Conservation (phyloP, 2,797 vertebrate genomes). For the Micromesistius poutassou region DNA sequence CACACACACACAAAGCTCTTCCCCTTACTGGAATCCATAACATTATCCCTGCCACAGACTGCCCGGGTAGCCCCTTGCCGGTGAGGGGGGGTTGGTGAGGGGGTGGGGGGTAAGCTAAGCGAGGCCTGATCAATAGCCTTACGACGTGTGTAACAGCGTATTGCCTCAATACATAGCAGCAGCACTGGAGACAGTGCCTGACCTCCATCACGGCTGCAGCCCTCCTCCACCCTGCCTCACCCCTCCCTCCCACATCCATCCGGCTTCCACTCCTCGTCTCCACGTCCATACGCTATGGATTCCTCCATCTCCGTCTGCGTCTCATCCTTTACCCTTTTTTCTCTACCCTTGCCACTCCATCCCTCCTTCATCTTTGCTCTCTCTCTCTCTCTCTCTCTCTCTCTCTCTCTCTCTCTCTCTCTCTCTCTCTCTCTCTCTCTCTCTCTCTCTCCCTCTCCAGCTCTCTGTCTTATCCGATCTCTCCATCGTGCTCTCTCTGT, state of each 20-base stretch:
- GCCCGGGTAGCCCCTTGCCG: slow-evolving; percentile 34
- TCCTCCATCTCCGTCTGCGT: neutral
- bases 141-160: slow-evolving; percentile 39
- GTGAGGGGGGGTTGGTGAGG: too few species aligned
- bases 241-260: slow-evolving; percentile 43
- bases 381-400: slow-evolving; percentile 40
- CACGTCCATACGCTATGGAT: neutral
- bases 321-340: slow-evolving; percentile 23
- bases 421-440: too few species aligned
- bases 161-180: slow-evolving; percentile 21
- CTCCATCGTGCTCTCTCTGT: slow-evolving; percentile 28
- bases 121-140: slow-evolving; percentile 56
- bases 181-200: slow-evolving; percentile 49
- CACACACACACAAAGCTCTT: too few species aligned
- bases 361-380: slow-evolving; percentile 17
- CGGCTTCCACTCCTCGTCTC: neutral
- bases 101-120: slow-evolving; percentile 38
- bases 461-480: too few species aligned
- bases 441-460: too few species aligned
- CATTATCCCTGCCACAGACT: slow-evolving; percentile 52
- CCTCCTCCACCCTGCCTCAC: neutral
- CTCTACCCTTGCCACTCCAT: slow-evolving; percentile 18
- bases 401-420: slow-evolving; percentile 11
- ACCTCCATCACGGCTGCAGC: neutral
- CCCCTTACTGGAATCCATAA: slow-evolving; percentile 57